Evolutionary conservation across 1,140 invertebrate genomes (phyloP), one percentile per base, ranked within the genome.

Genomic region (Alviniconcha marisindica): DNA sequence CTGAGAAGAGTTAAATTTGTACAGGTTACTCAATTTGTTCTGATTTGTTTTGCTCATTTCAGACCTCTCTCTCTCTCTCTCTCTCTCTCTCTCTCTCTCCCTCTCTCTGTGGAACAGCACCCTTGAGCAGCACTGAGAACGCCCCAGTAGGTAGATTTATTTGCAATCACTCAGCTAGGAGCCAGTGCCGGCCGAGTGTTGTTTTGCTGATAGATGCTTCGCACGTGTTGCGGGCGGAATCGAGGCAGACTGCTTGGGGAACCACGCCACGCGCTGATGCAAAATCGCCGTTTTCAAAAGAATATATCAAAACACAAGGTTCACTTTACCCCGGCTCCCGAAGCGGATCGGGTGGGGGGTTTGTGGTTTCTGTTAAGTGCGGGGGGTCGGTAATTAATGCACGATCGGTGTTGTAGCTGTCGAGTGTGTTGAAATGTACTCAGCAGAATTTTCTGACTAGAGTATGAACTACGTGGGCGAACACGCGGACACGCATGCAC

Each of bases 31-130:
- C 28, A 28, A n/a, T 28, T 28, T 4, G 28, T 40, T 38, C 40
- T 40, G 10, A 21, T 12, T 24, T 24, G 24, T 33, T 28, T 28
- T 28, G 28, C 77, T 28, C 36, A 7, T 10, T 51, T 33, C 42
- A 31, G 40, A 48, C n/a, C 51, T 79, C 77, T 56, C 51, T 79
- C 44, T 79, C 77, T 79, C 77, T 79, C 77, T 79, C 77, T 79
- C 77, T 63, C 60, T 63, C 60, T 63, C 51, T 79, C 77, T 56
- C 51, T 79, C 44, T 79, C 77, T 79, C 77, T 79, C 77, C 60
- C 77, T 79, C 77, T 63, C 60, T 63, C 60, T 63, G n/a, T n/a
- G n/a, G n/a, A n/a, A n/a, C n/a, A n/a, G n/a, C n/a, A n/a, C n/a
- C n/a, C n/a, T n/a, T n/a, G n/a, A n/a, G n/a, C n/a, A n/a, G n/a